phyloP scores from a whole-genome alignment of 2,888 invertebrate genomes.

The Zelleria hepariella region DNA sequence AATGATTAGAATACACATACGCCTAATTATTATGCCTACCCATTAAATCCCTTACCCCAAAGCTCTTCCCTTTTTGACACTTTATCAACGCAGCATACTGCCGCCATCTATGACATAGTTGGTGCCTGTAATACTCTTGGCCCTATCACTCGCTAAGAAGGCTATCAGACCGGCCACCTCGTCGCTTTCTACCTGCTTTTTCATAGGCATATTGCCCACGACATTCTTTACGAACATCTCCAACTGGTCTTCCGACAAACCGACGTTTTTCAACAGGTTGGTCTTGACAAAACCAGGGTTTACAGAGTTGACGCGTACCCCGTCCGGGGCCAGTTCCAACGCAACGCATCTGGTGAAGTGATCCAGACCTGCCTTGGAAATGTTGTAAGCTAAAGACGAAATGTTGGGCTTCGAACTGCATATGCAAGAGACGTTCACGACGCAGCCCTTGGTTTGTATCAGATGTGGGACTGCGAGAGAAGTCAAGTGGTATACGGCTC shows the following conservation, averaged over 20 bases:
- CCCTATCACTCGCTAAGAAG: conserved; percentile 88
- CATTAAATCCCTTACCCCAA: neutral
- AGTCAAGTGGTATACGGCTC: conserved; percentile 84
- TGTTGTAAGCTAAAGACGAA: conserved; percentile 86
- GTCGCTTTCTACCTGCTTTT: conserved; percentile 82
- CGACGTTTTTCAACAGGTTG: conserved; percentile 81
- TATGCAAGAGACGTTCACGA: conserved; percentile 94
- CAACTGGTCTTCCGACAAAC: conserved; percentile 75
- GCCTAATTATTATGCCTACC: no score
- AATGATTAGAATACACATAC: no score
- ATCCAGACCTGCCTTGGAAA: conserved; percentile 94
- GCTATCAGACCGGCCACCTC: conserved; percentile 91
- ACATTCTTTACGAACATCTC: conserved; percentile 77
- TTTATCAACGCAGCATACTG: conserved; percentile 27
- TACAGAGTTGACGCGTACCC: conserved; percentile 89
- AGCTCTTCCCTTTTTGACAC: neutral
- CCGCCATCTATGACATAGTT: conserved; percentile 51
- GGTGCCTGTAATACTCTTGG: conserved; percentile 91
- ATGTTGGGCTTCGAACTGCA: conserved; percentile 77
- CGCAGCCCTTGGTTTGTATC: conserved; percentile 82
- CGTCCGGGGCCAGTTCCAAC: conserved; percentile 83
- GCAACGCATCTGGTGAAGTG: conserved; percentile 94
- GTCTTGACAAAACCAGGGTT: conserved; percentile 96
- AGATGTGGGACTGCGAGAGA: conserved; percentile 88
- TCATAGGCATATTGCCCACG: conserved; percentile 86